Base-by-base conservation (phyloP, 2,113 vertebrate genomes). In the Pyxicephalus adspersus region DNA sequence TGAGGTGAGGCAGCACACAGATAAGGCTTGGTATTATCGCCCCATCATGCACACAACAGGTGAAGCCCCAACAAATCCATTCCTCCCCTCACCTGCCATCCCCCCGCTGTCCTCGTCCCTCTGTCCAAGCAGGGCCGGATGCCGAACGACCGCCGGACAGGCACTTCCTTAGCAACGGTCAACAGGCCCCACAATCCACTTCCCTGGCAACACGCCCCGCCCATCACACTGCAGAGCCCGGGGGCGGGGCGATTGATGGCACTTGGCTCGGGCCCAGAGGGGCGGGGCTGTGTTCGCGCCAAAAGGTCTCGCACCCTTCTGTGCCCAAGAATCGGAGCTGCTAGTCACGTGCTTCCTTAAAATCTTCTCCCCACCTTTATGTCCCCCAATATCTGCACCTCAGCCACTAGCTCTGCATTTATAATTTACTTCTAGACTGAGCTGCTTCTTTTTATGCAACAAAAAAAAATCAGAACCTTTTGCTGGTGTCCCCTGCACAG, bases 341-440 rank as follows among this genome's bases (percentile, higher is more conserved):
- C n/a, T n/a, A n/a, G n/a, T n/a, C n/a, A n/a, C n/a, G n/a, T n/a
- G n/a, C n/a, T n/a, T n/a, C n/a, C n/a, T n/a, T n/a, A n/a, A n/a
- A n/a, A n/a, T n/a, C n/a, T n/a, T n/a, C n/a, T n/a, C n/a, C n/a
- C n/a, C n/a, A n/a, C n/a, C n/a, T n/a, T n/a, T n/a, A n/a, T n/a
- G n/a, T n/a, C n/a, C n/a, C n/a, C n/a, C n/a, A n/a, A n/a, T n/a
- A n/a, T n/a, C n/a, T n/a, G n/a, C 5, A 7, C 8, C 5, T 58
- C 5, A 1, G 0, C 0, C 0, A 0, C 5, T 0, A 0, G 0
- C 0, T 0, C 20, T 68, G 8, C 51, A 0, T 15, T 31, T 9
- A 19, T 34, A 19, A 31, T 19, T n/a, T n/a, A n/a, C n/a, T n/a
- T n/a, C n/a, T n/a, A n/a, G n/a, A n/a, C n/a, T n/a, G n/a, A n/a